These are phyloP conservation scores for Drosophila ambigua DNA, from an alignment of 1,140 invertebrate genomes.

Conservation along the genomic window DNA sequence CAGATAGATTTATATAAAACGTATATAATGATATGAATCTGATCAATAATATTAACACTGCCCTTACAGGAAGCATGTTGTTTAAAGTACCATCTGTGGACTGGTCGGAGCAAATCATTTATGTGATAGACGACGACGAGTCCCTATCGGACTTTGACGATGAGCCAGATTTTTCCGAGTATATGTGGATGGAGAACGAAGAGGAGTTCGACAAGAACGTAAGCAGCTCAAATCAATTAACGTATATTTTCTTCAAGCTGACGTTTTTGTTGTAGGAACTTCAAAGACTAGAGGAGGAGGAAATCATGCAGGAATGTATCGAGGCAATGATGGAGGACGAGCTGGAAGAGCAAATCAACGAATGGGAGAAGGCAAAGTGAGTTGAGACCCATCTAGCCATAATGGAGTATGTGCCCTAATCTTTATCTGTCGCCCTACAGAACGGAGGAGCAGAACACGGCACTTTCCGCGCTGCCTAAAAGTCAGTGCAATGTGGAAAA, in stretches of 20 bases:
- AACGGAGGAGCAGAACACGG: constrained; percentile 72
- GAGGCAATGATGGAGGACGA: constrained; percentile 92
- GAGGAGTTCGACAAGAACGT: constrained; percentile 95
- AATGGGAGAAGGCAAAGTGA: constrained; percentile 82
- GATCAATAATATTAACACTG: neutral
- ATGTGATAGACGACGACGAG: constrained; percentile 85
- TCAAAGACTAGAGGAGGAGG: constrained; percentile 93
- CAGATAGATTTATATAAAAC: too few relatives aligned
- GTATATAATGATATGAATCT: neutral
- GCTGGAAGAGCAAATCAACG: constrained; percentile 83
- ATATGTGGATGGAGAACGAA: constrained; percentile 96
- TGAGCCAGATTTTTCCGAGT: constrained; percentile 91
- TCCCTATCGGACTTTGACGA: constrained; percentile 85
- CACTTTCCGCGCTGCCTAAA: constrained; percentile 80
- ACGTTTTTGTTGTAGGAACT: constrained; percentile 86
- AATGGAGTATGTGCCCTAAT: neutral
- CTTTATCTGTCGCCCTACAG: constrained; percentile 30
- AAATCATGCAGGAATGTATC: constrained; percentile 93
- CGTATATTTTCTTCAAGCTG: constrained; percentile 21
- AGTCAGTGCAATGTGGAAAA: constrained; percentile 82
- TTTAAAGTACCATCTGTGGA: constrained; percentile 82
- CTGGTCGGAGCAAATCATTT: constrained; percentile 83
- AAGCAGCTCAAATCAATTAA: constrained; percentile 20
- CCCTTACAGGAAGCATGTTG: constrained; percentile 63
- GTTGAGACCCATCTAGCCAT: constrained; percentile 7